Base-by-base conservation (phyloP, 2,888 invertebrate species). In the Phragmatobia fuliginosa region DNA sequence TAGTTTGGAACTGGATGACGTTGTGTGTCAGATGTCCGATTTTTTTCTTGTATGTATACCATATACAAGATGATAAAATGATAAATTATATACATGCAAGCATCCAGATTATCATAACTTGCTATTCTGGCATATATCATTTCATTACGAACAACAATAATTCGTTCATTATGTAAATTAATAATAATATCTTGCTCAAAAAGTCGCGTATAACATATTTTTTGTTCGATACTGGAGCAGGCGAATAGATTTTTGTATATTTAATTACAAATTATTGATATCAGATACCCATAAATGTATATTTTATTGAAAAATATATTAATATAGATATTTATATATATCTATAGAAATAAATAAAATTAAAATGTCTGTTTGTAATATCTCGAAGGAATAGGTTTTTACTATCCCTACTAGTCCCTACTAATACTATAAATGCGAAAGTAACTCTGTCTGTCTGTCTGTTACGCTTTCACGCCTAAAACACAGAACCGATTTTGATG, bases 131-230 rank as follows among this genome's bases (percentile, higher is more conserved):
- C 28, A 31, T 62, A 41, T n/a, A 69, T 69, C 25, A 61, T 45
- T 59, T 64, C 25, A 49, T 49, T 60, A 65, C 52, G n/a, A 60
- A 41, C 16, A 41, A 59, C 58, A 59, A 66, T 66, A 58, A 66
- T 59, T 66, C 28, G 66, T 38, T 16, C 58, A 59, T 41, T 59
- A 66, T 66, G 66, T 16, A 66, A 66, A 66, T 66, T 59, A 28
- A 45, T 8, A 49, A 60, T 25, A 66, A 45, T 25, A 45, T 59
- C 25, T 49, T 45, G 3, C 59, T 45, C 31, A 52, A 62, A 49
- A 62, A 31, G 45, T 67, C 36, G 33, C 28, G 58, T 60, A 31
- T 28, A 18, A 59, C 10, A 62, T 52, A 52, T 67, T 45, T 21
- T 62, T 21, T 45, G 28, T 67, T 25, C 21, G 31, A 49, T 62